Evolutionary conservation across 2,888 invertebrate genomes (phyloP).

Genomic region (Drosophila fungiperda): DNA sequence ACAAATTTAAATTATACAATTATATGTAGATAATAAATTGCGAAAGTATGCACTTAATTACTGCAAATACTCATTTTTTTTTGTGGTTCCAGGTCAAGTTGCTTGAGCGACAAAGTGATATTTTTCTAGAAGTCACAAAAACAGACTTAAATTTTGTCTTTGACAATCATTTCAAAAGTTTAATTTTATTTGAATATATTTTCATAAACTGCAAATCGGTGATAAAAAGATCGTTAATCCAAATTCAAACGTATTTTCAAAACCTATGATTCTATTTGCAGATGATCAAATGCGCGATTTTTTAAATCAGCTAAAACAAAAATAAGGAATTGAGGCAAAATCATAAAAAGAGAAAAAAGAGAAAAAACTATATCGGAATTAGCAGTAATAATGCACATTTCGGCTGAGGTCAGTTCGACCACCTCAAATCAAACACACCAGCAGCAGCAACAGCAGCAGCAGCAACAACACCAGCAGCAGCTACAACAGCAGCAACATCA

Average conservation of each 20-base stretch:
- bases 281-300: slow-evolving; percentile 36
- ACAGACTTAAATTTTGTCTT: background rate
- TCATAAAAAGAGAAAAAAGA: slow-evolving; percentile 56
- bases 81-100: background rate
- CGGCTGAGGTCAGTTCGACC: slow-evolving; percentile 91
- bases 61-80: background rate
- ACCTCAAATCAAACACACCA: slow-evolving; percentile 86
- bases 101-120: background rate
- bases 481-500: slow-evolving; percentile 53
- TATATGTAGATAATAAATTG: background rate
- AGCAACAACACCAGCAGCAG: slow-evolving; percentile 47
- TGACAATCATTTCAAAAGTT: background rate
- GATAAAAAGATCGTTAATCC: background rate
- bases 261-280: slow-evolving; percentile 15
- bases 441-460: slow-evolving; percentile 63
- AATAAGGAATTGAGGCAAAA: background rate
- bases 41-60: background rate
- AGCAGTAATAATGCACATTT: slow-evolving; percentile 89
- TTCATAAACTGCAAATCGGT: background rate
- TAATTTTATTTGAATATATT: background rate
- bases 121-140: background rate
- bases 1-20: background rate
- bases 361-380: slow-evolving; percentile 18
- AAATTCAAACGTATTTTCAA: background rate
- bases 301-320: slow-evolving; percentile 24